phyloP scores from a whole-genome alignment of 2,113 vertebrate genomes.

The Eptesicus fuscus region DNA sequence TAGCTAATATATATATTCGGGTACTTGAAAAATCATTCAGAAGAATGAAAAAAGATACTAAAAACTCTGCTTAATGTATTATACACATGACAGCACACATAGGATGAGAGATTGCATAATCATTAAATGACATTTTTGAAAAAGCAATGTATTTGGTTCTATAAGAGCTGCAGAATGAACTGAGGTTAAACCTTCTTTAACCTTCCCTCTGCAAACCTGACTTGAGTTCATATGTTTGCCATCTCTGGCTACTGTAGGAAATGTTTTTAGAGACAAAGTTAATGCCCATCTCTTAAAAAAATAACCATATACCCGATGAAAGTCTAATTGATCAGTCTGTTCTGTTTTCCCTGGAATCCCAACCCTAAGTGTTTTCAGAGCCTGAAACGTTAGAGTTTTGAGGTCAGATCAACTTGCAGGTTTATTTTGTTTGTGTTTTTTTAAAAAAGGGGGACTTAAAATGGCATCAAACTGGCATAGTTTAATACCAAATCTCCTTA shows the following conservation, averaged over 20 bases:
- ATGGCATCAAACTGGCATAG: neutral
- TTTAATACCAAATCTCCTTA: neutral
- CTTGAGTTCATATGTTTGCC: neutral
- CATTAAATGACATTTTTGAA: neutral
- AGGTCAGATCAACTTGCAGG: neutral
- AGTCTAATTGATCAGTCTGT: neutral
- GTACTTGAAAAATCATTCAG: constrained; percentile 3
- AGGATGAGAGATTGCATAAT: neutral
- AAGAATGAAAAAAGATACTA: constrained; percentile 6
- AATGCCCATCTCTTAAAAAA: neutral
- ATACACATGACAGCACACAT: neutral
- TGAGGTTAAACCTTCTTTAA: neutral
- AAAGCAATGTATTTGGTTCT: neutral
- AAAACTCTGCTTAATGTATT: neutral
- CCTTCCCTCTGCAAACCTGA: neutral
- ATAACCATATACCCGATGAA: neutral
- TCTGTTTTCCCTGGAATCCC: neutral
- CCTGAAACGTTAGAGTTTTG: neutral
- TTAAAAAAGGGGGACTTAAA: neutral
- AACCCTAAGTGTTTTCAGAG: neutral
- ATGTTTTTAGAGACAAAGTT: neutral
- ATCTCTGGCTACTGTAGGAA: neutral
- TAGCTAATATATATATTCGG: neutral
- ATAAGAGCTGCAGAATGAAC: neutral
- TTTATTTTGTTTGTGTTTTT: neutral